phyloP scores from a whole-genome alignment of 2,888 invertebrate species.

The Hedychridium roseum region DNA sequence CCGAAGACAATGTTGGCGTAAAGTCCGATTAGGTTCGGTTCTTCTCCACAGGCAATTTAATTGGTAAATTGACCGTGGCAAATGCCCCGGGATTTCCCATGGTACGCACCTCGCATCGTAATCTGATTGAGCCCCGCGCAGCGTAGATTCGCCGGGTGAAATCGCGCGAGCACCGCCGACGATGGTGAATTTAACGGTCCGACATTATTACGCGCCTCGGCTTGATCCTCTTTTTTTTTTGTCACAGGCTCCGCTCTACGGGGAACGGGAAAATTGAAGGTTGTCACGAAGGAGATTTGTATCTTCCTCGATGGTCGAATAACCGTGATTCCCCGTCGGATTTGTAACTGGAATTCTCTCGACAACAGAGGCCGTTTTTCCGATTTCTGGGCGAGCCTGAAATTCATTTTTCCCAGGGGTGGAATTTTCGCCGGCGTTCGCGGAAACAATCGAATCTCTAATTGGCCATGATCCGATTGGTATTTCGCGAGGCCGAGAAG shows the following conservation, averaged over 20 bases:
- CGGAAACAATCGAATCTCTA: too few relatives aligned
- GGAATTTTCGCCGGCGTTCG: too few relatives aligned
- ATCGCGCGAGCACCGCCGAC: constrained; percentile 10
- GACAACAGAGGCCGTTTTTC: too few relatives aligned
- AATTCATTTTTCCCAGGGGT: too few relatives aligned
- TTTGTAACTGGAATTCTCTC: constrained; percentile 9
- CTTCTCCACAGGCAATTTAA: constrained; percentile 56
- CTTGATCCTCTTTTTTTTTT: too few relatives aligned
- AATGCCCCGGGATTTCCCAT: constrained; percentile 25
- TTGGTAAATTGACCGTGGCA: constrained; percentile 52
- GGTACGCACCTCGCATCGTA: constrained; percentile 14
- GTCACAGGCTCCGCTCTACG: too few relatives aligned
- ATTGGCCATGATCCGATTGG: too few relatives aligned
- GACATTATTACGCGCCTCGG: too few relatives aligned
- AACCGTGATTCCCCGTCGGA: constrained; percentile 26
- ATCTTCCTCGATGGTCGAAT: constrained; percentile 28
- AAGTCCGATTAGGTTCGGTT: constrained; percentile 50
- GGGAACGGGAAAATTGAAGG: constrained; percentile 32
- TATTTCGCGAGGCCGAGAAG: too few relatives aligned
- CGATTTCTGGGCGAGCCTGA: too few relatives aligned
- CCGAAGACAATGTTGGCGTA: too few relatives aligned
- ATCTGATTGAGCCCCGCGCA: neutral
- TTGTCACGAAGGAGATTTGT: constrained; percentile 31
- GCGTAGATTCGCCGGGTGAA: constrained; percentile 10
- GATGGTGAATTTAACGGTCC: too few relatives aligned